phyloP scores from a whole-genome alignment of 2,113 vertebrate genomes.

The Alethe diademata region DNA sequence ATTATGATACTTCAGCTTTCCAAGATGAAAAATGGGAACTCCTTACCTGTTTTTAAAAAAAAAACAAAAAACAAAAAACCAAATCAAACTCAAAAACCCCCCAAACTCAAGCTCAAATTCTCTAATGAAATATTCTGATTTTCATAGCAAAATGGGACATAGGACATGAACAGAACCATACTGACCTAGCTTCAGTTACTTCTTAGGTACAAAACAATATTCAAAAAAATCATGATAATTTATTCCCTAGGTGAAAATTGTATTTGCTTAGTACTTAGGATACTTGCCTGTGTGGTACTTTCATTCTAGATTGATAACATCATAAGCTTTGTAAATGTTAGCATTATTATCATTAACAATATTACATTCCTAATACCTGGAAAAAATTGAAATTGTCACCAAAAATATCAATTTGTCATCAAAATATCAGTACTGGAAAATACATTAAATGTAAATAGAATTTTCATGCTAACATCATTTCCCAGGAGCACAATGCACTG shows the following conservation, averaged over 20 bases:
- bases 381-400: neutral
- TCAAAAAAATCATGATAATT: neutral
- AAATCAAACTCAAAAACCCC: rapidly evolving
- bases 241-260: neutral
- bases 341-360: neutral
- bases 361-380: neutral
- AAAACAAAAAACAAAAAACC: neutral
- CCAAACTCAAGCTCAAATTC: neutral
- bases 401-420: neutral
- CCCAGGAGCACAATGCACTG: neutral
- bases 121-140: neutral
- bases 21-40: neutral
- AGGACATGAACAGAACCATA: neutral
- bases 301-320: neutral
- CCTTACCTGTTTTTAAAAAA: neutral
- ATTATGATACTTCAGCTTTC: neutral
- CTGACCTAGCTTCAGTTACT: neutral
- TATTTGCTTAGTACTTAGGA: neutral
- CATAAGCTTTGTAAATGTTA: neutral
- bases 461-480: neutral
- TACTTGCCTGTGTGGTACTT: neutral
- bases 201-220: neutral
- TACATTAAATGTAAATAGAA: neutral
- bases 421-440: neutral
- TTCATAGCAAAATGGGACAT: neutral